A percentile compares a stretch with the other conserved stretches of the same genome.
These are phyloP conservation scores for Chelonus formosanus DNA, from an alignment of 2,888 invertebrate genomes.

Conservation along the genomic window DNA sequence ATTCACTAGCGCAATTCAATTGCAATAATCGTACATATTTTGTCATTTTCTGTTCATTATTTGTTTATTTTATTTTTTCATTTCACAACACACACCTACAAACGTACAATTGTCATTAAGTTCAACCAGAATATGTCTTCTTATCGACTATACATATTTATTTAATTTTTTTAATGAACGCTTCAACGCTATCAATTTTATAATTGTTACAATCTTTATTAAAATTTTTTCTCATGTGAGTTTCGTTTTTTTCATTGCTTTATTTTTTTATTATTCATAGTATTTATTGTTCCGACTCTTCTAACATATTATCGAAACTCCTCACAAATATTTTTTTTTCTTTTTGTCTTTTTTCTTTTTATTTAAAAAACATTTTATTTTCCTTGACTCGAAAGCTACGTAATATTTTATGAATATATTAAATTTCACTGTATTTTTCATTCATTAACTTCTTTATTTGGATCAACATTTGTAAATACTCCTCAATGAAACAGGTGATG, in stretches of 20 bases:
- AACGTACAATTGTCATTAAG: conserved; percentile 41
- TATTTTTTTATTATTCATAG: not conserved
- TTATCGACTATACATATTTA: conserved; percentile 42
- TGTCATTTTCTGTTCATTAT: conserved; percentile 27
- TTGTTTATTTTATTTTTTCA: conserved; percentile 32
- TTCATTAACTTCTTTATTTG: conserved; percentile 28
- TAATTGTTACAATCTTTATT: not conserved
- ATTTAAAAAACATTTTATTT: not conserved
- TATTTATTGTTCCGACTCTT: too few relatives aligned
- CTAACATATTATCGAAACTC: not conserved
- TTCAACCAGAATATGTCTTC: conserved; percentile 41
- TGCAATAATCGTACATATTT: conserved; percentile 33
- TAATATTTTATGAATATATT: conserved; percentile 19
- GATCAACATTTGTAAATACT: conserved; percentile 26
- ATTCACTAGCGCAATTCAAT: conserved; percentile 43
- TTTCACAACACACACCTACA: conserved; percentile 41
- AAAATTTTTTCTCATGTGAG: not conserved
- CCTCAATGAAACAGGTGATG: conserved; percentile 28
- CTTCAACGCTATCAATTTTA: not conserved
- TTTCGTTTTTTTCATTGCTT: not conserved
- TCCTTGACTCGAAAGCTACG: too few relatives aligned
- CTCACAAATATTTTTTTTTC: conserved; percentile 31
- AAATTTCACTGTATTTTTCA: conserved; percentile 28
- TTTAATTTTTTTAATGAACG: conserved; percentile 34
- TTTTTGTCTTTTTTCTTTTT: conserved; percentile 17